Conservation (phyloP, 2,797 vertebrate species). For the Myotis pilosus region DNA sequence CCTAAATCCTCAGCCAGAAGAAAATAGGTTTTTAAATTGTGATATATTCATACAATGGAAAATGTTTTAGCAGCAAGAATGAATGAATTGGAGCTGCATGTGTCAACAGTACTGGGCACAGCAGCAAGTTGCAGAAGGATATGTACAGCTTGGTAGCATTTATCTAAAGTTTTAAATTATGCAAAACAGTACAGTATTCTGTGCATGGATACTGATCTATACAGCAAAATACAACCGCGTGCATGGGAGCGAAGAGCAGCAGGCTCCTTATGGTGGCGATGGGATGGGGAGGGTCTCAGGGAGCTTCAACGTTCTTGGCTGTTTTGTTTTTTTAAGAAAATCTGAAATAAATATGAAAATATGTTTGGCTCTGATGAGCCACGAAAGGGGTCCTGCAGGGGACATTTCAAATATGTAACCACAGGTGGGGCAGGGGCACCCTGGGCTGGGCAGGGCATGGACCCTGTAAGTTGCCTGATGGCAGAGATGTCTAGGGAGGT, state of each 20-base stretch:
- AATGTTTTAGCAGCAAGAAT: background rate
- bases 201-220: conserved; percentile 54
- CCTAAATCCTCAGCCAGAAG: background rate
- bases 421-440: background rate
- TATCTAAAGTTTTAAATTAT: conserved; percentile 40
- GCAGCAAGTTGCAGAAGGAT: conserved; percentile 22
- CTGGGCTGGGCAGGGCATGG: background rate
- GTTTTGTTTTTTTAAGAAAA: conserved; percentile 31
- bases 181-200: conserved; percentile 58
- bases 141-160: conserved; percentile 43
- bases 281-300: background rate
- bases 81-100: background rate
- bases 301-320: background rate
- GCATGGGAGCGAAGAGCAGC: background rate
- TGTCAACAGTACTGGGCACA: background rate
- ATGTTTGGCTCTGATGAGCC: background rate
- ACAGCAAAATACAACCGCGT: conserved; percentile 50
- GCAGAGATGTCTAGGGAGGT: background rate
- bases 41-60: background rate
- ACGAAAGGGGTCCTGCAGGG: background rate
- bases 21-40: background rate
- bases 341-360: conserved; percentile 21
- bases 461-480: background rate
- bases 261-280: background rate
- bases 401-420: background rate